Conservation (phyloP, 1,140 invertebrate genomes). For the Diploscapter pachys region DNA sequence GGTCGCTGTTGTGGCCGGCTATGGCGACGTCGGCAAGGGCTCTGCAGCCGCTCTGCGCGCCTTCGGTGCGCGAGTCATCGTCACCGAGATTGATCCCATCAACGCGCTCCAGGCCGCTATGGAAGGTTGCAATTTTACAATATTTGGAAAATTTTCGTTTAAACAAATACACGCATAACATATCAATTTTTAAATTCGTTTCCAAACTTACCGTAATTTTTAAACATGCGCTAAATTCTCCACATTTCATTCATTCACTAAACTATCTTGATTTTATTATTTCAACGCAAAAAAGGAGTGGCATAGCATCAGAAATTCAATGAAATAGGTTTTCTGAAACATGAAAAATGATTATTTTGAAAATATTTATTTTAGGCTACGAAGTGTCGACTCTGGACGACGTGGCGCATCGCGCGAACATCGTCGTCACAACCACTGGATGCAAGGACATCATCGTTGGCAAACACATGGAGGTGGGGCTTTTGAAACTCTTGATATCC, state of each 20-base stretch:
- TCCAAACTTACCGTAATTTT: too few species aligned
- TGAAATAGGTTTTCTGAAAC: too few species aligned
- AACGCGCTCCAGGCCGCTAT: slow-evolving; percentile 96
- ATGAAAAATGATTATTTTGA: too few species aligned
- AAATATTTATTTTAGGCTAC: slow-evolving; percentile 60
- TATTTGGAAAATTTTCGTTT: too few species aligned
- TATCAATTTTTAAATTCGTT: too few species aligned
- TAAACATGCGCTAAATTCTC: too few species aligned
- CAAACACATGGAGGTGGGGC: slow-evolving; percentile 59
- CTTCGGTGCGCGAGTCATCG: slow-evolving; percentile 89
- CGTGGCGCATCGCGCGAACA: slow-evolving; percentile 75
- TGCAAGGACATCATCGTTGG: slow-evolving; percentile 87
- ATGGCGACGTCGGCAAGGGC: slow-evolving; percentile 98
- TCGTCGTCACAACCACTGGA: slow-evolving; percentile 96
- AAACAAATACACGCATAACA: too few species aligned
- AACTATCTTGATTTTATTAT: too few species aligned
- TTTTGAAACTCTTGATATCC: neutral
- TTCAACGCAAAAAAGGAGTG: too few species aligned
- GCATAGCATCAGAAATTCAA: too few species aligned
- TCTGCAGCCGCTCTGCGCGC: slow-evolving; percentile 89
- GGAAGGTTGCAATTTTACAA: slow-evolving; percentile 69
- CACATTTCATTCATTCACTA: too few species aligned
- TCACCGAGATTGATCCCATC: slow-evolving; percentile 98
- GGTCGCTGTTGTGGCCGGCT: slow-evolving; percentile 89
- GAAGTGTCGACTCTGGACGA: slow-evolving; percentile 96